Base-by-base conservation (phyloP, 2,888 invertebrate genomes). In the Drymonia ruficornis region DNA sequence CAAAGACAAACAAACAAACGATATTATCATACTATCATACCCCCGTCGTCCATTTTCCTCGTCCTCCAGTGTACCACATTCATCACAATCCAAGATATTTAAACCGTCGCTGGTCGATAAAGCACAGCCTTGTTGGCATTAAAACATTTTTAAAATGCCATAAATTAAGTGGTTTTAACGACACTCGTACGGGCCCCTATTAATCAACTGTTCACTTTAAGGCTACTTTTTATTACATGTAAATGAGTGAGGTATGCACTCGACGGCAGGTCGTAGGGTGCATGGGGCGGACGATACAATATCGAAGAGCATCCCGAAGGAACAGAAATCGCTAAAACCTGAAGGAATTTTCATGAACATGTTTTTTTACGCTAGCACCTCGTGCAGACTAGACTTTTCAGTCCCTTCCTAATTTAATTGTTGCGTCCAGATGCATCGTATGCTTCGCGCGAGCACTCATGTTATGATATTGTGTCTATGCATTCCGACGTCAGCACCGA, bases 121-220 rank as follows among this genome's bases (percentile, higher is more conserved):
- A 71, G 56, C 52, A 60, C 53, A 40, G 65, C 59, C 57, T 56
- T 53, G 61, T 64, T 53, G 76, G 83, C 89, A 91, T 91, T 89
- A 91, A 91, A 90, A 82, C 85, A 81, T 87, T 91, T 47, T 91
- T 90, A 89, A 91, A 90, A 85, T 85, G 87, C 81, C 78, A 91
- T 92, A 92, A 91, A 92, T 47, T 92, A 89, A 90, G 76, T 64
- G 67, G 72, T 62, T 81, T 89, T 91, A 89, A 90, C 85, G 87
- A 87, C 80, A 72, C 70, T 67, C 77, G 80, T 83, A 73, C 81
- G 85, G 80, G 73, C 80, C 68, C 75, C 78, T 77, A 89, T 91
- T 86, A 89, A 89, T 91, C 91, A 89, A 76, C 75, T 76, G 76
- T 75, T 81, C 86, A 76, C 81, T 83, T 87, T 79, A 83, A 85